Evolutionary conservation across 2,888 invertebrate species (phyloP), one percentile per base, ranked within the genome.

Genomic region (Carterocephalus palaemon): DNA sequence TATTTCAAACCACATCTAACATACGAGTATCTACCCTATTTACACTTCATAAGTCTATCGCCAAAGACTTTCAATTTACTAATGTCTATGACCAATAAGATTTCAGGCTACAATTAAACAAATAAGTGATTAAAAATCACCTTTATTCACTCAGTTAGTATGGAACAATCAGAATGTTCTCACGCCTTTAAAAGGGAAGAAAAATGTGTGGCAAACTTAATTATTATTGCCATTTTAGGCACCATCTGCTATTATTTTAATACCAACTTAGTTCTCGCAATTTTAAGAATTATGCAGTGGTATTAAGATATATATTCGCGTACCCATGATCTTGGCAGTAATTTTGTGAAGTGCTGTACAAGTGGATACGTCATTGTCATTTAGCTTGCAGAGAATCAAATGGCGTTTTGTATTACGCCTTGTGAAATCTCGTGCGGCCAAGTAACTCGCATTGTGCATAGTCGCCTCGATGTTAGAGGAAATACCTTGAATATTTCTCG

Each of bases 191-290:
- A 45, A 40, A 37, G 41, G 46, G 48, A 49, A 52, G 57, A 39
- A 60, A 57, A 47, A 53, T 53, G 49, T 49, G 49, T 49, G 39
- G 48, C 45, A 39, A 49, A 46, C 42, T 46, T 38, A 36, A 48
- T 49, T 41, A 48, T 49, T 41, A 48, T 43, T 46, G 46, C 80
- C 75, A 63, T 77, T 73, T 76, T 74, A 66, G 73, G 73, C 56
- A 59, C 59, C 68, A 57, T 56, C 49, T 46, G 53, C 5, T 8
- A 16, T 16, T 29, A 16, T 16, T 15, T 29, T 29, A 8, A 8
- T 26, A n/a, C 12, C 26, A 26, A 26, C 37, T 26, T 37, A 39
- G 7, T 20, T 8, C 15, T 22, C 7, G 9, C 28, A 8, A 29
- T 13, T 38, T 19, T 13, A 28, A 10, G 4, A 8, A 13, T 13